Base-by-base conservation (phyloP, 2,888 invertebrate species). In the Drosophila meridionalis region DNA sequence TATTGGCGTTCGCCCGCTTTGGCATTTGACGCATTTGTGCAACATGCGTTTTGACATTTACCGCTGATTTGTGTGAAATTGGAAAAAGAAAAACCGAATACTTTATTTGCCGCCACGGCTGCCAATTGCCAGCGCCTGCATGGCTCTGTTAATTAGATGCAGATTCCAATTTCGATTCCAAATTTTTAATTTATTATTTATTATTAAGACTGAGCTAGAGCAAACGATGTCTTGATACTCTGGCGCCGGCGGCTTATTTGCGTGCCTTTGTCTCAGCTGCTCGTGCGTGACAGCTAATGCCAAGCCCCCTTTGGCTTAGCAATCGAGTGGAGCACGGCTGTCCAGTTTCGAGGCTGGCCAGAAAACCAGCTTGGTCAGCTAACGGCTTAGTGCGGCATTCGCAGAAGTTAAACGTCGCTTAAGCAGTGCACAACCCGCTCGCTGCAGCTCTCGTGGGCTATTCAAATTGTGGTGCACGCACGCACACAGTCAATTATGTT, bases 11-110 rank as follows among this genome's bases (percentile, higher is more conserved):
- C 67, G 82, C 78, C 73, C 72, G 83, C 75, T 83, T 79, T 81
- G 89, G 87, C 87, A 84, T 87, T 82, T 86, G 87, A 88, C 83
- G 87, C 74, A 88, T 86, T 89, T 89, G 89, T 89, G 89, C 87
- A 87, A 87, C 87, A 87, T 85, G 87, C 87, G 74, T 87, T 87
- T 85, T 87, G 87, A 87, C 87, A 89, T 87, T 87, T 89, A 80
- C 78, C 76, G 83, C 75, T 89, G 89, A 87, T 87, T 87, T 87
- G 87, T 87, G 89, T 89, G 85, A 87, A 87, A 87, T 87, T 87
- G 71, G 68, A 61, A 82, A 67, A 60, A 58, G 50, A 52, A 45
- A 57, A 45, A 8, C 3, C 0, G 2, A 48, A 48, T 2, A 28
- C 1, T 47, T 7, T 38, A 48, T 59, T 48, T 40, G 4, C 47